A percentile compares a stretch with the other conserved stretches of the same genome.
These are phyloP conservation scores for Aphidoletes aphidimyza DNA, from an alignment of 2,888 invertebrate species.

Conservation along the genomic window DNA sequence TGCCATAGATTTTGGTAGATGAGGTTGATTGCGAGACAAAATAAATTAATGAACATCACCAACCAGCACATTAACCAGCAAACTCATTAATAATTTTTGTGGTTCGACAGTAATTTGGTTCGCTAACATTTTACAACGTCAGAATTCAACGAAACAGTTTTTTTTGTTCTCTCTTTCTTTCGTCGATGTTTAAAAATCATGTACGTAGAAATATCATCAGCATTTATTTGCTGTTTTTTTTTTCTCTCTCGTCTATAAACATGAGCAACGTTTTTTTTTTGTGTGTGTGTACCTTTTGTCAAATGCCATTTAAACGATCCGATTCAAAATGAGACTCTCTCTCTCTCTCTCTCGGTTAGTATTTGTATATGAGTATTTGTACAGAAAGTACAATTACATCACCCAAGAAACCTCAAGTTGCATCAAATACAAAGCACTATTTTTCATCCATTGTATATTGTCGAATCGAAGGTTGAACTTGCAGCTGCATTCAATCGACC, in stretches of 20 bases:
- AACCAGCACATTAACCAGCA: no score
- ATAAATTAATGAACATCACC: not conserved
- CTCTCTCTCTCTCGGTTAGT: no score
- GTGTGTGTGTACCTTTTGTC: not conserved
- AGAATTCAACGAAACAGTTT: not conserved
- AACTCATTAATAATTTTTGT: no score
- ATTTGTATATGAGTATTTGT: no score
- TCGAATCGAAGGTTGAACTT: conserved; percentile 14
- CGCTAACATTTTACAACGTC: not conserved
- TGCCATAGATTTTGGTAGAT: not conserved
- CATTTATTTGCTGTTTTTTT: not conserved
- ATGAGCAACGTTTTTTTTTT: conserved; percentile 8
- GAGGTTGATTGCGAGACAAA: not conserved
- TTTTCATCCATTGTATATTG: no score
- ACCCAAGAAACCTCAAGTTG: not conserved
- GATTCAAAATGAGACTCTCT: not conserved
- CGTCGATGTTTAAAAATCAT: not conserved
- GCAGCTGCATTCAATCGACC: conserved; percentile 50
- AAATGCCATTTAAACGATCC: not conserved
- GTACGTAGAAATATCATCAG: not conserved
- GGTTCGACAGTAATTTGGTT: not conserved
- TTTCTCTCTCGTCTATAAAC: not conserved
- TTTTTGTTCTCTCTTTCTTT: not conserved
- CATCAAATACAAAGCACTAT: not conserved
- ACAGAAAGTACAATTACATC: not conserved